A percentile compares a stretch with the other conserved stretches of the same genome.
These are phyloP conservation scores for Drosophila melanogaster DNA, from an alignment of 1,140 invertebrate genomes.

Conservation along the genomic window Release_6_plus_ISO1_MT NC_004354.4:2756501-2757000, in stretches of 20 bases:
- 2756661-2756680: too few species aligned
- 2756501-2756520: not conserved
- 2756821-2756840: slow-evolving; percentile 65
- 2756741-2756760: too few species aligned
- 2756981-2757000: slow-evolving; percentile 58
- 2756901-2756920: not conserved
- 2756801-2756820: slow-evolving; percentile 43
- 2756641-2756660: slow-evolving; percentile 7
- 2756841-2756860: slow-evolving; percentile 66
- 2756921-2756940: not conserved
- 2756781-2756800: not conserved
- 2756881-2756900: slow-evolving; percentile 43
- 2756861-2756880: slow-evolving; percentile 79
- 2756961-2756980: slow-evolving; percentile 50
- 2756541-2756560: slow-evolving; percentile 10
- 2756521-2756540: slow-evolving; percentile 4
- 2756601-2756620: slow-evolving; percentile 17
- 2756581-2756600: slow-evolving; percentile 44
- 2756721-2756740: too few species aligned
- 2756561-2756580: slow-evolving; percentile 61
- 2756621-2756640: slow-evolving; percentile 16
- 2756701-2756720: not conserved
- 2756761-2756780: too few species aligned
- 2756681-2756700: too few species aligned
- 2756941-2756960: slow-evolving; percentile 45